These are phyloP conservation scores for Heterotilapia buettikoferi DNA, from an alignment of 2,113 vertebrate species.

Conservation along the genomic window DNA sequence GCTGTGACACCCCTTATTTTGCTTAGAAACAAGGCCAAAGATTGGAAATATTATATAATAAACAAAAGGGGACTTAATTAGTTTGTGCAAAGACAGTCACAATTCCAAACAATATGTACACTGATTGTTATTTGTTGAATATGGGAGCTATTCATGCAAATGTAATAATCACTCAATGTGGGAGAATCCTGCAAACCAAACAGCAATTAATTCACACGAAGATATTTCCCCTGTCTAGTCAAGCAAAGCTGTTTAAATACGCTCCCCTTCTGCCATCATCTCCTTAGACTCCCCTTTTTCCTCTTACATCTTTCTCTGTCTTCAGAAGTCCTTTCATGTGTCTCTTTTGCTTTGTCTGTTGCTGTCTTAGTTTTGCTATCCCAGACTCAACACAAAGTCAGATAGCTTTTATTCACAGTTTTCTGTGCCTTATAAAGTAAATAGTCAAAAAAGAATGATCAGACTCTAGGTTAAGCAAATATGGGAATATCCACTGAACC, in stretches of 20 bases:
- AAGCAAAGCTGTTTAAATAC: conserved; percentile 12
- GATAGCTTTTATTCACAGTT: neutral
- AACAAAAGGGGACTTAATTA: neutral
- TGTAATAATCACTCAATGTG: neutral
- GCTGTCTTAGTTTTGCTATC: neutral
- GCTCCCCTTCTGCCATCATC: neutral
- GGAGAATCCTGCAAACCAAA: neutral
- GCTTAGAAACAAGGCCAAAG: neutral
- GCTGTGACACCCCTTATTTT: neutral
- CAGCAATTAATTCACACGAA: neutral
- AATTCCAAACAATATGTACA: neutral
- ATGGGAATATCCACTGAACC: neutral
- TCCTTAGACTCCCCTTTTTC: neutral
- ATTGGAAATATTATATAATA: neutral
- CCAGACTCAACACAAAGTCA: neutral
- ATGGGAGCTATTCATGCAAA: neutral
- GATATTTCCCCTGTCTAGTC: conserved; percentile 1
- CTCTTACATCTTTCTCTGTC: neutral
- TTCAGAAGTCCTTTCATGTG: neutral
- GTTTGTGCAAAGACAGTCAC: neutral
- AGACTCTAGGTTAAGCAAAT: neutral
- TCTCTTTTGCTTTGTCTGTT: neutral
- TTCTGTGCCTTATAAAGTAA: neutral
- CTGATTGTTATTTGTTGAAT: neutral
- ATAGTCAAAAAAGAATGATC: conserved; percentile 12